Evolutionary conservation across 1,140 invertebrate species (phyloP), one percentile per base, ranked within the genome.

Genomic region (Calliphora vicina): DNA sequence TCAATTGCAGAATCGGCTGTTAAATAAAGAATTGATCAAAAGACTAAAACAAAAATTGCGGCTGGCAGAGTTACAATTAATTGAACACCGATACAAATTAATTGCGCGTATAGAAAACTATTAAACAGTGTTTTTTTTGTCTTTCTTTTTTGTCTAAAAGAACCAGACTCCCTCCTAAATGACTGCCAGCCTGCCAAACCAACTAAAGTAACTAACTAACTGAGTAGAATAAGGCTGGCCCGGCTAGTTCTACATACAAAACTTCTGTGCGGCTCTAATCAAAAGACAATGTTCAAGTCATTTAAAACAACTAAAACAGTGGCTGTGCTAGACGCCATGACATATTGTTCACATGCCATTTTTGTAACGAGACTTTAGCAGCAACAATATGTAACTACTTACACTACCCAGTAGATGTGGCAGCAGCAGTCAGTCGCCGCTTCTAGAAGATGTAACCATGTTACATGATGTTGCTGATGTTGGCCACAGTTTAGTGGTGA

Each of bases 21-120:
- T 78, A 78, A 78, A 78, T 78, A 78, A 78, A 78, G 74, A 78
- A 78, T 78, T 78, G 74, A 78, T 78, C 74, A 78, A 78, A 78
- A 78, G 74, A 78, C 42, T 45, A 45, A 78, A 78, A 43, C n/a
- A 35, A 78, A 78, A 78, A 78, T 78, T 45, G 74, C 74, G 74
- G 35, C 35, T 43, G 74, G 42, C 74, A 78, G n/a, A 78, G 74
- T 43, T 78, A 78, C 74, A 78, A 78, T 78, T 78, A 78, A 78
- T 78, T 78, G 74, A 78, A 78, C 74, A 78, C 74, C 35, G 35
- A 45, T 78, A 78, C 74, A 78, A 78, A 78, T 78, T 78, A 78
- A 78, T 78, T 78, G 74, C 74, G 74, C 74, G 74, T 78, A 78
- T 20, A 43, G 8, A 12, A 78, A 25, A 76, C 8, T 42, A n/a